These are phyloP conservation scores for Columba livia DNA, from an alignment of 2,113 vertebrate species.

Conservation along the genomic window DNA sequence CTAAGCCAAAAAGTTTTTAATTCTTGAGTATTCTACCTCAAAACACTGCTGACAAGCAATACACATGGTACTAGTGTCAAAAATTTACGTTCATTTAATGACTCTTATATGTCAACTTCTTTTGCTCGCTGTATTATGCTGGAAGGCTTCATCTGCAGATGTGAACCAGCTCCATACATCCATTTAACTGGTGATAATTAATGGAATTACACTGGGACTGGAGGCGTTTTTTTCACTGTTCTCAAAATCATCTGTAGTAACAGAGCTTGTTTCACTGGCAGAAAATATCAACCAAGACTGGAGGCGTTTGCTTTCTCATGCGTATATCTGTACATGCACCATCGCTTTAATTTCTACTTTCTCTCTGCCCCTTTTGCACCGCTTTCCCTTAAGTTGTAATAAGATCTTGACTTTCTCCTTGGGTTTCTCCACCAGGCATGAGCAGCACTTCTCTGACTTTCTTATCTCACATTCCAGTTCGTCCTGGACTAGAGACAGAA, in stretches of 20 bases:
- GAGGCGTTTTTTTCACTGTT: neutral
- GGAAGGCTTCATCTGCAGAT: neutral
- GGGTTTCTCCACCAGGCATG: neutral
- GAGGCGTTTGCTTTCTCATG: neutral
- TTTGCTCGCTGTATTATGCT: neutral
- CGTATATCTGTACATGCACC: neutral
- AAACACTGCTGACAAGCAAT: neutral
- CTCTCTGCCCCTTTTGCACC: neutral
- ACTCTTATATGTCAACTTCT: neutral
- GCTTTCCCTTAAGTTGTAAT: neutral
- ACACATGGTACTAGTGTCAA: neutral
- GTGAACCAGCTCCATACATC: neutral
- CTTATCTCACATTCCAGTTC: neutral
- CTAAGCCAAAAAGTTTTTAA: neutral
- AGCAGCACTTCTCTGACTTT: neutral
- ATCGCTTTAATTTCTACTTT: neutral
- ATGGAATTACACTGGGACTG: neutral
- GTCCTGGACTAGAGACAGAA: neutral
- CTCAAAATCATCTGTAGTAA: neutral
- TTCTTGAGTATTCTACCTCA: neutral
- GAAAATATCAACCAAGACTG: neutral
- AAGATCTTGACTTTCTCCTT: neutral
- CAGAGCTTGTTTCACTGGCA: neutral
- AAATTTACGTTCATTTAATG: neutral
- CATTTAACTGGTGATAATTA: neutral